A percentile compares a stretch with the other conserved stretches of the same genome.
Evolutionary conservation across 2,888 invertebrate genomes (phyloP).

Genomic region (Drosophila nigritarsus): DNA sequence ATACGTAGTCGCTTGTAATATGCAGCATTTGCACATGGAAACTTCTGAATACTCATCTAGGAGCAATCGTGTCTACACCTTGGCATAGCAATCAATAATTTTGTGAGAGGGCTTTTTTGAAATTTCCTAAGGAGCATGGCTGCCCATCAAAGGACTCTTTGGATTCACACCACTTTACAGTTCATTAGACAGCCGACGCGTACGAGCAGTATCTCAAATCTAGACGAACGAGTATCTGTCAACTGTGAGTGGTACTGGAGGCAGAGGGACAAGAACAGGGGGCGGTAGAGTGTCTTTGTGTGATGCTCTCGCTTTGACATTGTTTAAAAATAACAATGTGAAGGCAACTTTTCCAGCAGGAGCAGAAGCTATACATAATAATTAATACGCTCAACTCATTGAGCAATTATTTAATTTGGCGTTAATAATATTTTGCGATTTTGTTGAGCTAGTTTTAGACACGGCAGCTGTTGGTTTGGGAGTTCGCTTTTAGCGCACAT

Average conservation of each 20-base stretch:
- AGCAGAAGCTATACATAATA: constrained; percentile 26
- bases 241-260: constrained; percentile 1
- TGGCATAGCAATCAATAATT: constrained; percentile 60
- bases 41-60: background rate
- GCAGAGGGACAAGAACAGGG: background rate
- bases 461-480: constrained; percentile 16
- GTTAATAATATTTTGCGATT: constrained; percentile 76
- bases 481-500: constrained; percentile 31
- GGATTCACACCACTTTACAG: constrained; percentile 75
- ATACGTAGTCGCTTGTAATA: background rate
- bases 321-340: constrained; percentile 68
- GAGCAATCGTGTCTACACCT: constrained; percentile 9
- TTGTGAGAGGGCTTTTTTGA: constrained; percentile 20
- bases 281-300: constrained; percentile 27
- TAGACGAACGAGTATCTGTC: constrained; percentile 43
- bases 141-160: constrained; percentile 69
- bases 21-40: constrained; percentile 1
- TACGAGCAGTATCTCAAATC: constrained; percentile 60
- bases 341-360: constrained; percentile 30
- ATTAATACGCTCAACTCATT: constrained; percentile 74
- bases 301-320: constrained; percentile 58
- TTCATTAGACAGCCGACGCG: constrained; percentile 67
- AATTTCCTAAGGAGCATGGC: constrained; percentile 13
- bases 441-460: constrained; percentile 42
- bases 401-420: constrained; percentile 83